Evolutionary conservation across 2,113 vertebrate genomes (phyloP), one percentile per base, ranked within the genome.

Genomic region (Gavialis gangeticus): DNA sequence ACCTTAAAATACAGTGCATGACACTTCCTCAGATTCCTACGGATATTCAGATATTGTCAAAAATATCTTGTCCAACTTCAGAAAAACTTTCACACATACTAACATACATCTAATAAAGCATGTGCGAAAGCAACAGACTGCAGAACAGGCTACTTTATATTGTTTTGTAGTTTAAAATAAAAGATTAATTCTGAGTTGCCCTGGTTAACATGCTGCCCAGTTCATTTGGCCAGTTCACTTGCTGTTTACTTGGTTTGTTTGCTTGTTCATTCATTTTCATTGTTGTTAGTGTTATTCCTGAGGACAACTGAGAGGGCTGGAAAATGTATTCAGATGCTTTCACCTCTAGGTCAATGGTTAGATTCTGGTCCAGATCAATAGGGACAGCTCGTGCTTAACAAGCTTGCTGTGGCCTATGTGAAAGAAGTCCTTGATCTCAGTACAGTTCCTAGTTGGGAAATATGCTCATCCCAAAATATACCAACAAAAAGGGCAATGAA

Each of bases 231-330:
- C 92, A 92, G 88, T 59, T 82, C 91, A 91, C 93, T 94, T 97
- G 87, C 91, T 89, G 95, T 98, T 97, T 92, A 91, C 94, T 97
- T 96, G 95, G 91, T 97, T 97, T 97, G 84, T 95, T 94, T 2
- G 4, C 66, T 75, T 94, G 91, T 97, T 97, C 97, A 80, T 95
- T 94, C 2, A 4, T 66, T 75, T 94, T 95, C 95, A 86, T 95
- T 95, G 84, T 88, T 97, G 95, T 96, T 92, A 96, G 85, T 96
- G 85, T 97, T 88, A 93, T 97, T 97, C 96, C 95, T 98, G 91
- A 96, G 96, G 95, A 97, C 82, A 85, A 88, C 84, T 97, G 91
- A 95, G 76, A 92, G 91, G 84, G 94, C 94, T 87, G 16, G 80
- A 97, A 46, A 97, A 97, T 91, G 96, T 93, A 97, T 93, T 96